Evolutionary conservation across 2,113 vertebrate species (phyloP).

Genomic region (Panurus biarmicus): DNA sequence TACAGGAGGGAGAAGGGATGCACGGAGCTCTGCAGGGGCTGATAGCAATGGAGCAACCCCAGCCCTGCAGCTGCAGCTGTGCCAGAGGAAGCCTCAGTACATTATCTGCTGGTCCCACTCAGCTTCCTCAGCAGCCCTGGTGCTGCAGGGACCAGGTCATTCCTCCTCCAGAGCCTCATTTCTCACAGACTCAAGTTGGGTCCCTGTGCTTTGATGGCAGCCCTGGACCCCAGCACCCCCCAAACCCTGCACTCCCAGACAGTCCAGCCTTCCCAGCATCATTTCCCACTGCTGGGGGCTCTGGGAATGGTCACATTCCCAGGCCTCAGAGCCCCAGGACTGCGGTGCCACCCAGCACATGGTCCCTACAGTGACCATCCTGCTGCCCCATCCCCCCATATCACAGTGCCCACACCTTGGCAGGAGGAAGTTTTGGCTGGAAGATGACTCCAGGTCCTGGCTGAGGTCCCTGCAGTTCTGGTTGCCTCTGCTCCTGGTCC

Average conservation of each 20-base stretch:
- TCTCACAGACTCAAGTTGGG: neutral
- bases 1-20: neutral
- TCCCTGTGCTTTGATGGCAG: neutral
- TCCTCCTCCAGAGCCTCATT: neutral
- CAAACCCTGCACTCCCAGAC: neutral
- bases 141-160: fast-evolving
- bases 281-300: neutral
- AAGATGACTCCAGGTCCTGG: neutral
- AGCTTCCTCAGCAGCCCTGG: neutral
- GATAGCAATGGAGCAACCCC: neutral
- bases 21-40: neutral
- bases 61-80: neutral
- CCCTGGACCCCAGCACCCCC: neutral
- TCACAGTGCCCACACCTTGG: neutral
- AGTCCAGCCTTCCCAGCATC: neutral
- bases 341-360: fast-evolving
- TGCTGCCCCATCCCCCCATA: neutral
- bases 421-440: neutral
- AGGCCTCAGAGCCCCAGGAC: neutral
- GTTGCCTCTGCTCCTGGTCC: neutral
- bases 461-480: neutral
- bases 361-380: neutral
- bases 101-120: slow-evolving; percentile 28
- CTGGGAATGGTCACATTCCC: neutral
- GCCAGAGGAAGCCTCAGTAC: neutral